These are phyloP conservation scores for Emmelina monodactyla DNA, from an alignment of 2,888 invertebrate species.

Conservation along the genomic window DNA sequence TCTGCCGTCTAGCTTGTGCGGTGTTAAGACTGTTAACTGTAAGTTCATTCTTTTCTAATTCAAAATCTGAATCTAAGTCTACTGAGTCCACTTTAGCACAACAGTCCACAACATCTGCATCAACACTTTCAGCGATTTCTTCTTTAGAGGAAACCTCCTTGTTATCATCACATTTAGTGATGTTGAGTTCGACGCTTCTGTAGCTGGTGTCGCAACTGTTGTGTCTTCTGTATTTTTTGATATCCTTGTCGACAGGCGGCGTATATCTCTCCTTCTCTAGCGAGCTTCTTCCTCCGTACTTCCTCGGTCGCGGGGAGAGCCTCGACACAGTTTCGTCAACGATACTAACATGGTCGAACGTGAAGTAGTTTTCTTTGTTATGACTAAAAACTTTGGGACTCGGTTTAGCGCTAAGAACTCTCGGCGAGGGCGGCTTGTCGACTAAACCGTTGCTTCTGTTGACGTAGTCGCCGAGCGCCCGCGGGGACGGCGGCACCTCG, in stretches of 20 bases:
- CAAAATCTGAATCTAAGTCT: constrained; percentile 29
- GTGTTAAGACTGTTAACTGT: constrained; percentile 30
- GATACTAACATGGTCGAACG: constrained; percentile 36
- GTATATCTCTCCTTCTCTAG: constrained; percentile 49
- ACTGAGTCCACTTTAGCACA: constrained; percentile 43
- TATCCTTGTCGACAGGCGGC: constrained; percentile 49
- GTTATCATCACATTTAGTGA: constrained; percentile 35
- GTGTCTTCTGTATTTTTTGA: constrained; percentile 44
- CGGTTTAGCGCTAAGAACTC: constrained; percentile 36
- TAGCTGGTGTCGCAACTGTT: constrained; percentile 56
- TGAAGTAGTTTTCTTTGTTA: constrained; percentile 57
- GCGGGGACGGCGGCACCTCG: constrained; percentile 47
- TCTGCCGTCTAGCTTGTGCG: constrained; percentile 52
- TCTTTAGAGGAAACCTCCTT: constrained; percentile 22
- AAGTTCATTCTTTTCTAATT: constrained; percentile 26
- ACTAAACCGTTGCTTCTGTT: constrained; percentile 38
- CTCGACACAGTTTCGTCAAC: constrained; percentile 27
- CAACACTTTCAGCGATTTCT: constrained; percentile 17
- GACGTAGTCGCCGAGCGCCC: constrained; percentile 37
- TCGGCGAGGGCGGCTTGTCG: constrained; percentile 47
- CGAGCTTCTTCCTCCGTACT: constrained; percentile 50
- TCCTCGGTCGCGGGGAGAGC: constrained; percentile 36
- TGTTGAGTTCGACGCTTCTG: constrained; percentile 42
- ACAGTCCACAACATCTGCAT: constrained; percentile 48
- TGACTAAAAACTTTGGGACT: constrained; percentile 51